Evolutionary conservation across 2,888 invertebrate species (phyloP), one percentile per base, ranked within the genome.

Genomic region (Acrobasis consociella): DNA sequence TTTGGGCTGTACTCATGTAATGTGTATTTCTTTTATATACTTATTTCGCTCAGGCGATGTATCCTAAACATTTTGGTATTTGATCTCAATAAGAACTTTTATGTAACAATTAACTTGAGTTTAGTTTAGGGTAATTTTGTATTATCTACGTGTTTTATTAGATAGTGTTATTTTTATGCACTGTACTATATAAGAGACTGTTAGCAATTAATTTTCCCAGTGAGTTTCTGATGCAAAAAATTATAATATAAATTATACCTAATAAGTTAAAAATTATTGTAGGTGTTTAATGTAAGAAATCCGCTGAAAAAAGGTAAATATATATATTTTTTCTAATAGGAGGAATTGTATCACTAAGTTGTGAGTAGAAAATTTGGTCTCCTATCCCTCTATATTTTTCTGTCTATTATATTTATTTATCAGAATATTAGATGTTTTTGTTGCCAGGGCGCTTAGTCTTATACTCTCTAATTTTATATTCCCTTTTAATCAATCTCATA

Each of bases 1-100:
- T 11, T 42, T 8, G 11, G 42, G 42, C 42, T 42, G 1, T 3
- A 13, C 11, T 11, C 0, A 46, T 5, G 46, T 46, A n/a, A 46
- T 13, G 11, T 42, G 5, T 42, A 42, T 11, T 42, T 9, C 7
- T 46, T 7, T 42, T 42, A 10, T n/a, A 13, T 46, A 39, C 37
- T 38, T 9, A 56, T 1, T 16, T 56, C 38, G 56, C 39, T 56
- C 17, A 42, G 17, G 11, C 16, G 16, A 55, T 55, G n/a, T 22
- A 17, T n/a, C 13, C 38, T 55, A 56, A 37, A 38, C n/a, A 59
- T 31, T 46, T 49, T 59, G 49, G 49, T 59, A 59, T 59, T 37
- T 59, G 49, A 59, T 59, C 59, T 59, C 49, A 59, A 15, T 39
- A 55, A 13, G 39, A 56, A 22, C 13, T 31, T 52, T 56, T 42